Conservation (phyloP, 2,113 vertebrate species). For the Burhinus bistriatus region DNA sequence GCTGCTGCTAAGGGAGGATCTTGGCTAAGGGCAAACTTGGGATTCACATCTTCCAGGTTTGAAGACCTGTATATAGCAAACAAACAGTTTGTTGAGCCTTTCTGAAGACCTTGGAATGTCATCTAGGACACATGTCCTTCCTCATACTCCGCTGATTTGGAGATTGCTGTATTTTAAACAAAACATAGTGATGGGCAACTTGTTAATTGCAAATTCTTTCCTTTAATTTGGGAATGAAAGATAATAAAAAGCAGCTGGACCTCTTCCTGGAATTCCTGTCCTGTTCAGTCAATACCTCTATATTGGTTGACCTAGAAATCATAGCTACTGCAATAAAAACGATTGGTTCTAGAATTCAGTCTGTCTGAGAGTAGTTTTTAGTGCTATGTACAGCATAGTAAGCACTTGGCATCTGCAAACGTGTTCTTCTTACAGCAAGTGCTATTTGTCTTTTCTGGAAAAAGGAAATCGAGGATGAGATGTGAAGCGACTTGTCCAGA, state of each 20-base stretch:
- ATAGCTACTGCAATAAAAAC: slow-evolving; percentile 11
- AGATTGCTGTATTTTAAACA: neutral
- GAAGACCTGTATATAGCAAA: slow-evolving; percentile 29
- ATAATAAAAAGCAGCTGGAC: neutral
- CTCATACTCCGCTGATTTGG: neutral
- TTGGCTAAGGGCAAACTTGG: neutral
- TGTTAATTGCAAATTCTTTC: neutral
- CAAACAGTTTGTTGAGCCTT: neutral
- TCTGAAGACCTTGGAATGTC: slow-evolving; percentile 1
- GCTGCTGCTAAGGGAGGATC: slow-evolving; percentile 32
- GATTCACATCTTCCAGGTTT: slow-evolving; percentile 12
- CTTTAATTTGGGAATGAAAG: neutral
- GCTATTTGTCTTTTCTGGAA: neutral
- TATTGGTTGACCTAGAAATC: neutral
- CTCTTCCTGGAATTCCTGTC: slow-evolving; percentile 6
- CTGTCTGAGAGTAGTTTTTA: neutral
- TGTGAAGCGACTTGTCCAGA: neutral
- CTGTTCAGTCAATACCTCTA: neutral
- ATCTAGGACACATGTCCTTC: neutral
- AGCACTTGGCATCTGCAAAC: neutral
- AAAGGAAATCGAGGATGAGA: neutral
- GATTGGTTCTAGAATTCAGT: neutral
- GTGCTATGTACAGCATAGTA: neutral
- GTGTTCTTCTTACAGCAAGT: neutral
- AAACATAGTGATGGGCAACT: neutral